phyloP scores from a whole-genome alignment of 2,888 invertebrate genomes.

The Bruchidius siliquastri region DNA sequence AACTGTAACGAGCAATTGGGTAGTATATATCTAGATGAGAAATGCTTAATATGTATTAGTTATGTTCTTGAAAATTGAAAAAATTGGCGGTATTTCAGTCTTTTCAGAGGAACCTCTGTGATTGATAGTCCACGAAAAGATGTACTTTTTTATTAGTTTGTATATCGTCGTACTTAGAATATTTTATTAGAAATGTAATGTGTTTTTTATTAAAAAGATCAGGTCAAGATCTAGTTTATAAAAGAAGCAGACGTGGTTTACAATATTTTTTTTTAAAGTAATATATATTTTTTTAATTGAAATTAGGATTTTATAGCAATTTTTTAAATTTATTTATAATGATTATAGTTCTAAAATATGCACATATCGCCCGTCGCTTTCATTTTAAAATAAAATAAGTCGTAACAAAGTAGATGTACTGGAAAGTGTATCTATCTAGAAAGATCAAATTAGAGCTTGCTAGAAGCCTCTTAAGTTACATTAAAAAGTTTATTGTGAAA shows the following conservation, averaged over 20 bases:
- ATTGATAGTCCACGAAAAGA: too few relatives aligned
- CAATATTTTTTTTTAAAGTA: constrained; percentile 48
- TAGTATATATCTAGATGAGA: too few relatives aligned
- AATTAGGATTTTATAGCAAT: constrained; percentile 68
- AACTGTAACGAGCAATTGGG: too few relatives aligned
- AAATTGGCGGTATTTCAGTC: constrained; percentile 68
- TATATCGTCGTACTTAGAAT: too few relatives aligned
- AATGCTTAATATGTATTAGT: constrained; percentile 55
- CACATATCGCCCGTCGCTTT: constrained; percentile 79
- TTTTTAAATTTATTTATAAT: constrained; percentile 52
- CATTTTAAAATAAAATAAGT: constrained; percentile 65
- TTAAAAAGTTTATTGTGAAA: too few relatives aligned
- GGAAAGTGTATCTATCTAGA: constrained; percentile 71
- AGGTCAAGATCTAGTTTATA: constrained; percentile 70
- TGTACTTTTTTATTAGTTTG: too few relatives aligned
- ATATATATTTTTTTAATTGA: constrained; percentile 47
- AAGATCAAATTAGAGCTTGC: constrained; percentile 58
- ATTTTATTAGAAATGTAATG: too few relatives aligned
- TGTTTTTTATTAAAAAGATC: constrained; percentile 52
- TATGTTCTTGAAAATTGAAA: constrained; percentile 63
- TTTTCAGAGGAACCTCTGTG: constrained; percentile 64
- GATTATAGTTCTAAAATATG: constrained; percentile 63
- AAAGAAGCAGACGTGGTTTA: constrained; percentile 64
- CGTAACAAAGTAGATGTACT: constrained; percentile 77
- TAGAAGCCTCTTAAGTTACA: constrained; percentile 63